These are phyloP conservation scores for Xylota segnis DNA, from an alignment of 2,888 invertebrate species.

Conservation along the genomic window DNA sequence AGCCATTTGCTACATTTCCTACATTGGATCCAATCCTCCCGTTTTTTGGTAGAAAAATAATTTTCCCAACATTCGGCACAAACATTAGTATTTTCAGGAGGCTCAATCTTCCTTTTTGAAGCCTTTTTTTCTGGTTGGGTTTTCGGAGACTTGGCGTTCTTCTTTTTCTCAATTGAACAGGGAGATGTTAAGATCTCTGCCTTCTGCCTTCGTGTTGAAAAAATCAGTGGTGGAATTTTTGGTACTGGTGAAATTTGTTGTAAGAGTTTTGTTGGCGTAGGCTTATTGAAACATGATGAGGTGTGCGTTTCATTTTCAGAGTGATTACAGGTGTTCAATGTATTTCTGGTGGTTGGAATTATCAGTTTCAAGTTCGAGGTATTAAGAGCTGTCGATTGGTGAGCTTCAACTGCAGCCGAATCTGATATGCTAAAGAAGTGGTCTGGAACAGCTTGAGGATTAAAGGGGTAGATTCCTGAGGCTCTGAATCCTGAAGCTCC, in stretches of 20 bases:
- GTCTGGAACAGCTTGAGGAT: constrained; percentile 15
- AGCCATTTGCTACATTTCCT: constrained; percentile 15
- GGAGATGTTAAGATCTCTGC: too few relatives aligned
- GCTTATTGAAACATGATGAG: constrained; percentile 13
- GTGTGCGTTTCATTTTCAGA: not conserved
- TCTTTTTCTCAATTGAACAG: not conserved
- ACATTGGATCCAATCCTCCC: constrained; percentile 14
- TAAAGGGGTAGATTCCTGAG: constrained; percentile 6
- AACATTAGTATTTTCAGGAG: not conserved
- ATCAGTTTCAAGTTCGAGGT: not conserved
- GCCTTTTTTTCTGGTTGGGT: not conserved
- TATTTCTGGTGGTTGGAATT: not conserved
- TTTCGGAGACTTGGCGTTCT: not conserved
- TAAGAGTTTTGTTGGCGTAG: too few relatives aligned
- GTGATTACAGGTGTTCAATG: not conserved
- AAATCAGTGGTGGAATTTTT: too few relatives aligned
- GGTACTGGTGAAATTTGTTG: too few relatives aligned
- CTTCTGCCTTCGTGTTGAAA: too few relatives aligned
- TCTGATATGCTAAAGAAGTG: constrained; percentile 24
- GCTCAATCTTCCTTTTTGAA: not conserved
- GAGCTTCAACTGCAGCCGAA: constrained; percentile 6
- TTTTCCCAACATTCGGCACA: constrained; percentile 18
- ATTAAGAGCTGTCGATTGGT: constrained; percentile 1
- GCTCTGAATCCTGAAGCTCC: constrained; percentile 17
- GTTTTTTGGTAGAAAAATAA: constrained; percentile 13